Base-by-base conservation (phyloP, 2,888 invertebrate genomes). In the Rotaria magnacalcarata region DNA sequence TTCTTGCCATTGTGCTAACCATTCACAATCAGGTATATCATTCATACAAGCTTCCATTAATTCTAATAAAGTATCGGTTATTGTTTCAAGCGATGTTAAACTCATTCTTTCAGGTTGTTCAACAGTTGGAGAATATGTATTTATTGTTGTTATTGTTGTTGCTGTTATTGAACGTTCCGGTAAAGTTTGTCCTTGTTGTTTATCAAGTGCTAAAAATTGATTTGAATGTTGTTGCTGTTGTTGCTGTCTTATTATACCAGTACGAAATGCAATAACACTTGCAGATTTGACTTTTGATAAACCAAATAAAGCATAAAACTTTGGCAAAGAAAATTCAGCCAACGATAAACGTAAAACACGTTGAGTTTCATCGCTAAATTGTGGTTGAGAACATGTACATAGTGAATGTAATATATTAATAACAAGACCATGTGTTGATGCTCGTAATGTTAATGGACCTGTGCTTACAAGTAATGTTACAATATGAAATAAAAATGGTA, bases 251-350 rank as follows among this genome's bases (percentile, higher is more conserved):
- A 90, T 88, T 87, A 90, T 90, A 88, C 90, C 90, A 52, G 91
- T 96, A 88, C 96, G 93, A 91, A 98, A 98, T 0, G 98, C 98
- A 11, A 97, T 97, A 5, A 97, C 97, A 0, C 97, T 97, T 0
- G 97, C 97, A 0, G 96, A 97, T 91, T 98, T 97, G 0, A 97
- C 97, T 91, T 97, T 96, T 89, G 96, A 97, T 88, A 98, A 97
- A 85, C 97, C 98, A 91, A 98, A 98, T 88, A 98, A 93, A 88
- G 96, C 93, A 92, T 97, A 97, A 92, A 97, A 98, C 92, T 98
- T 97, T 7, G 97, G 96, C 88, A 98, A 92, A 0, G 97, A 97
- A 92, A 98, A 97, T 91, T 98, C 97, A 89, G 97, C 97, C 87
- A 98, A 92, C 19, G 96, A 96, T 89, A 97, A 93, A 87, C 96